A percentile compares a stretch with the other conserved stretches of the same genome.
These are phyloP conservation scores for Drosophila eugracilis DNA, from an alignment of 1,140 invertebrate genomes.

Conservation along the genomic window DNA sequence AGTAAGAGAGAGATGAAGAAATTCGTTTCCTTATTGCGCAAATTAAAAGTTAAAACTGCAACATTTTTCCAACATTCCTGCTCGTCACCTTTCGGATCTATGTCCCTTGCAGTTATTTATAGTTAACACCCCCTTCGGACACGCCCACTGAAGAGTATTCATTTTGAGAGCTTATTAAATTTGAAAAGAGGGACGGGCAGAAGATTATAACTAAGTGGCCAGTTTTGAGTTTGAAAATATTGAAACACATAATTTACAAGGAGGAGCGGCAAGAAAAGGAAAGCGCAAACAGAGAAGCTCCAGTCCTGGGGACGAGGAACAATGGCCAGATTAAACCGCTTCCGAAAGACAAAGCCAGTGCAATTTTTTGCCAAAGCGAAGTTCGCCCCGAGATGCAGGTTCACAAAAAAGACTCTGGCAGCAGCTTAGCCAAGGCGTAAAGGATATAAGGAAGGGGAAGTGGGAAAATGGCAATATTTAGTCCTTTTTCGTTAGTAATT, in stretches of 20 bases:
- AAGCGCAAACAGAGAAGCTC: neutral
- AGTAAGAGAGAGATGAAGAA: conserved; percentile 3
- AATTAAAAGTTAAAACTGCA: conserved; percentile 30
- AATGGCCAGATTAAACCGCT: conserved; percentile 56
- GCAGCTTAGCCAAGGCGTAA: neutral
- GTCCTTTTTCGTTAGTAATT: conserved; percentile 12
- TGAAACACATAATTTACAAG: conserved; percentile 80
- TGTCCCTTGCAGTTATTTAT: conserved; percentile 26
- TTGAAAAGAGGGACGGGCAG: conserved; percentile 27
- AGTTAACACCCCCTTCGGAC: conserved; percentile 15
- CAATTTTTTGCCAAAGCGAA: conserved; percentile 57
- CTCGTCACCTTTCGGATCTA: conserved; percentile 14
- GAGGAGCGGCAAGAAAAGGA: conserved; percentile 20
- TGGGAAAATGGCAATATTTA: neutral
- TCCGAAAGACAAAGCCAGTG: conserved; percentile 51
- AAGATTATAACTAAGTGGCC: conserved; percentile 77
- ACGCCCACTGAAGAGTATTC: no score
- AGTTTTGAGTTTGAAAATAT: conserved; percentile 79
- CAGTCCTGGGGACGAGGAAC: conserved; percentile 27
- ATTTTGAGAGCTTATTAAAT: no score
- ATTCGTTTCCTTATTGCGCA: conserved; percentile 7
- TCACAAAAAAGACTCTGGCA: neutral
- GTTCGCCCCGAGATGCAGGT: conserved; percentile 43
- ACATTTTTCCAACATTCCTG: conserved; percentile 31
- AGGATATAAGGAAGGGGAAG: neutral